phyloP scores from a whole-genome alignment of 2,888 invertebrate genomes.

The Synanthedon formicaeformis region DNA sequence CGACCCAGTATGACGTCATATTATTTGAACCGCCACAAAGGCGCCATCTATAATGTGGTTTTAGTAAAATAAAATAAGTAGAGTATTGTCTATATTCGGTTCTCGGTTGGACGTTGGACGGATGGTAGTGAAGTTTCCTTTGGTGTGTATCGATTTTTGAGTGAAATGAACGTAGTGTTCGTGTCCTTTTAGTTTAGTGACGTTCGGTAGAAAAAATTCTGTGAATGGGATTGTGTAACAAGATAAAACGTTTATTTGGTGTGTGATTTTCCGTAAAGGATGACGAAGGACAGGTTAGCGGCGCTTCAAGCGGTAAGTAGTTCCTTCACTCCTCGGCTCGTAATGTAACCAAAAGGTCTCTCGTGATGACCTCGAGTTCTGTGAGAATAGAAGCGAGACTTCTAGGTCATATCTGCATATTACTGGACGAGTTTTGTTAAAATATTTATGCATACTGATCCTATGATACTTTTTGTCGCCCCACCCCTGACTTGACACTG shows the following conservation, averaged over 20 bases:
- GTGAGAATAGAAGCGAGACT: constrained; percentile 18
- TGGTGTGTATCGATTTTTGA: constrained; percentile 85
- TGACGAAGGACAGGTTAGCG: constrained; percentile 98
- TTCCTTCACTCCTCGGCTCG: constrained; percentile 34
- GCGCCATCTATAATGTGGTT: constrained; percentile 54
- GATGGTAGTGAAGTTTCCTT: constrained; percentile 71
- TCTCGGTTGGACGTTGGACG: constrained; percentile 44
- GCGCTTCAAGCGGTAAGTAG: constrained; percentile 91
- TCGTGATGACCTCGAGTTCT: constrained; percentile 53
- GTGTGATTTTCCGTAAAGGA: constrained; percentile 77
- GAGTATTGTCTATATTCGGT: constrained; percentile 19
- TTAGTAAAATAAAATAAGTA: constrained; percentile 17
- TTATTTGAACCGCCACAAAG: constrained; percentile 13
- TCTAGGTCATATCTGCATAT: no score
- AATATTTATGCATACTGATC: no score
- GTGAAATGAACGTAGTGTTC: constrained; percentile 76
- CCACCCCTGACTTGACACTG: constrained; percentile 52
- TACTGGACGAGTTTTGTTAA: no score
- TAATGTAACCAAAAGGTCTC: constrained; percentile 49
- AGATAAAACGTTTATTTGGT: constrained; percentile 75
- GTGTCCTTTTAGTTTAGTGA: constrained; percentile 78
- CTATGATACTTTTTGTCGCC: constrained; percentile 33
- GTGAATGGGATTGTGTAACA: constrained; percentile 84
- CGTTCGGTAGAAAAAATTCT: constrained; percentile 77
- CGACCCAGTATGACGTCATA: constrained; percentile 3